Evolutionary conservation across 2,888 invertebrate species (phyloP), one percentile per base, ranked within the genome.

Genomic region (Aphrophora alni): DNA sequence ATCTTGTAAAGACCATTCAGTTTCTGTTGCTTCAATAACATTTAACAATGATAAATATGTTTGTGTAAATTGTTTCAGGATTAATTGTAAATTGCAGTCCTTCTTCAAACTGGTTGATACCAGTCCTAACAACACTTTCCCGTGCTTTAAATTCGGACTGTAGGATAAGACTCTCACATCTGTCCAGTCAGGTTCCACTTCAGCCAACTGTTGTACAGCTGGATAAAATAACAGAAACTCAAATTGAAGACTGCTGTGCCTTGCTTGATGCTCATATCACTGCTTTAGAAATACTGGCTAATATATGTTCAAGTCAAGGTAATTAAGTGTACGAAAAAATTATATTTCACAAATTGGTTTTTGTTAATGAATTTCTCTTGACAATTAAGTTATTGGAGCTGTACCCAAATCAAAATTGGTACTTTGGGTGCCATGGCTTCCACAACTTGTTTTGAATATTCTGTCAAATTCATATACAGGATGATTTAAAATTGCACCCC

Each of bases 301-400:
- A 81, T 75, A 75, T 81, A 0, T 75, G 71, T 72, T 28, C 81
- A 4, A 75, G 78, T 71, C 77, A 81, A 78, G 81, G 81, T 81
- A 76, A 38, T 26, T 26, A 2, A 33, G 33, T 8, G 3, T 33
- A n/a, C n/a, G n/a, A n/a, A n/a, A n/a, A n/a, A n/a, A n/a, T n/a
- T n/a, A 74, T 38, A 1, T n/a, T 12, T 74, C 21, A 74, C 24
- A 73, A 28, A n/a, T n/a, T n/a, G n/a, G n/a, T n/a, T n/a, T n/a
- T n/a, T n/a, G n/a, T n/a, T n/a, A n/a, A n/a, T n/a, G n/a, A n/a
- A n/a, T n/a, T n/a, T n/a, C n/a, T n/a, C n/a, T n/a, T n/a, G n/a
- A n/a, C n/a, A n/a, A n/a, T n/a, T n/a, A n/a, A n/a, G n/a, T n/a
- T n/a, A n/a, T n/a, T n/a, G n/a, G n/a, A n/a, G n/a, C n/a, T n/a